Percentiles rank a stretch among this genome's conserved stretches.
phyloP scores from a whole-genome alignment of 2,113 vertebrate genomes.

The Coracopsis vasa region DNA sequence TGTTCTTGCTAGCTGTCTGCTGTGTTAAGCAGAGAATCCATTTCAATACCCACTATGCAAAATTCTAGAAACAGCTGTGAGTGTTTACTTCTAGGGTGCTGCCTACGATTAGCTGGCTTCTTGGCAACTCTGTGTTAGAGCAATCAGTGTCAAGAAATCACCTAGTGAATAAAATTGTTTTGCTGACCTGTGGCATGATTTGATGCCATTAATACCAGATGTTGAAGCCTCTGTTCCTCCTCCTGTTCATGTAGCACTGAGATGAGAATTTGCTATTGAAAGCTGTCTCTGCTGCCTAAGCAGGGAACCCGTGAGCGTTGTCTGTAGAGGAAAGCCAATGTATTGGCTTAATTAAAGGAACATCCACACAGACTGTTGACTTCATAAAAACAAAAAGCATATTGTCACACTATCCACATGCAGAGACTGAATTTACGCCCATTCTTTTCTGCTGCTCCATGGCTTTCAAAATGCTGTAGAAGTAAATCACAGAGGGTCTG shows the following conservation, averaged over 20 bases:
- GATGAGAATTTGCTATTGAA: not conserved
- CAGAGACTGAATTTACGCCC: not conserved
- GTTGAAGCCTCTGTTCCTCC: not conserved
- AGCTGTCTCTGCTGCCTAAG: not conserved
- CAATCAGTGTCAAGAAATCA: not conserved
- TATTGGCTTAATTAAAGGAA: not conserved
- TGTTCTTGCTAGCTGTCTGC: not conserved
- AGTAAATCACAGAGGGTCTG: not conserved
- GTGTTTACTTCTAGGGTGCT: not conserved
- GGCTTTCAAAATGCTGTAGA: not conserved
- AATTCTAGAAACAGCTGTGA: not conserved
- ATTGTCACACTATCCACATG: not conserved
- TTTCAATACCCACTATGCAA: constrained; percentile 5
- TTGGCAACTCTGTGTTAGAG: not conserved
- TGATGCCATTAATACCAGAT: constrained; percentile 18
- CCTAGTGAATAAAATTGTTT: not conserved
- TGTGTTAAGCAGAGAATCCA: not conserved
- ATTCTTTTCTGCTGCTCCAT: not conserved
- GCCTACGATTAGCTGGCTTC: not conserved
- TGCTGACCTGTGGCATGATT: not conserved
- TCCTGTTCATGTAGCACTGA: not conserved
- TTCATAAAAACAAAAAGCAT: not conserved
- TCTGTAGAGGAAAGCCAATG: not conserved
- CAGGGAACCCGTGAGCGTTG: not conserved
- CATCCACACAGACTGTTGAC: not conserved